These are phyloP conservation scores for Sminthurinus signatus DNA, from an alignment of 1,140 invertebrate genomes.

Conservation along the genomic window DNA sequence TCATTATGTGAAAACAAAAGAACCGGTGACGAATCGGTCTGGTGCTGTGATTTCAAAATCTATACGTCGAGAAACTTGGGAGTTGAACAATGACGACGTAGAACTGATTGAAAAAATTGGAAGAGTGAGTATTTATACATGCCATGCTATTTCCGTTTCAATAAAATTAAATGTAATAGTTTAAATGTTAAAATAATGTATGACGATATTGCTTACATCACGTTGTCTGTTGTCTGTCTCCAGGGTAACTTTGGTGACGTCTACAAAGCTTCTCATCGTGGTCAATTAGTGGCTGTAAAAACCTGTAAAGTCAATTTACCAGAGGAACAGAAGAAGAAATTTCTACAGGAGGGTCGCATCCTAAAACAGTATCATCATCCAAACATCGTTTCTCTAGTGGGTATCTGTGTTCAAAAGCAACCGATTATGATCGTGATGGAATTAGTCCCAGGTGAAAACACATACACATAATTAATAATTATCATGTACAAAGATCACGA, in stretches of 20 bases:
- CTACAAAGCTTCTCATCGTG: slow-evolving; percentile 79
- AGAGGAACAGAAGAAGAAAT: slow-evolving; percentile 93
- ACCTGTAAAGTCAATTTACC: slow-evolving; percentile 88
- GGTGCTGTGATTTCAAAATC: no score
- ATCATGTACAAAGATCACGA: not conserved
- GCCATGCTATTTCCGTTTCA: not conserved
- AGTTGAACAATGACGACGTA: slow-evolving; percentile 93
- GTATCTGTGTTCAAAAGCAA: slow-evolving; percentile 95
- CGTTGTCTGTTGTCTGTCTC: no score
- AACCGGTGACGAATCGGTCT: slow-evolving; percentile 83
- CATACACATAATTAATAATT: not conserved
- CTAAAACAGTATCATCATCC: slow-evolving; percentile 95
- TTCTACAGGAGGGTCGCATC: slow-evolving; percentile 90
- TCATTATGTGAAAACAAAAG: slow-evolving; percentile 73
- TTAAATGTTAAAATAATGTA: not conserved
- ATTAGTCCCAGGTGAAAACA: slow-evolving; percentile 68
- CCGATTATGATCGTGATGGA: slow-evolving; percentile 99
- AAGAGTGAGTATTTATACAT: slow-evolving; percentile 57
- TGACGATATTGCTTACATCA: no score
- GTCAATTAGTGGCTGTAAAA: slow-evolving; percentile 87
- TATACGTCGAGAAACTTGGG: slow-evolving; percentile 97
- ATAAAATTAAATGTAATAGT: not conserved
- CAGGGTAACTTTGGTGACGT: slow-evolving; percentile 98
- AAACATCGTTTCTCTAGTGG: slow-evolving; percentile 93
- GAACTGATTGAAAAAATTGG: slow-evolving; percentile 89